Evolutionary conservation across 1,140 invertebrate species (phyloP), one percentile per base, ranked within the genome.

Genomic region (Leptopilina clavipes): DNA sequence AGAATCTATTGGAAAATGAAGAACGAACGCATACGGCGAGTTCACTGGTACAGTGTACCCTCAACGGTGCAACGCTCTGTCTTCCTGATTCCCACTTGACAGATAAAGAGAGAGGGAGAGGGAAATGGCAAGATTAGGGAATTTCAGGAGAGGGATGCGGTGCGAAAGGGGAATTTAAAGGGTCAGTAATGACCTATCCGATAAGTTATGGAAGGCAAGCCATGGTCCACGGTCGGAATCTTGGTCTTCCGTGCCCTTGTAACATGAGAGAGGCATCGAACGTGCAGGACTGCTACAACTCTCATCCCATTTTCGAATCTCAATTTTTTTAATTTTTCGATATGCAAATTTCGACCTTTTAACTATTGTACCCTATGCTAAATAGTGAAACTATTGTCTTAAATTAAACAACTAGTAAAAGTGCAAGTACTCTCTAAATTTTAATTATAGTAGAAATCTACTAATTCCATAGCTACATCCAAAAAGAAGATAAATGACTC

Each of bases 1-100:
- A 52, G 48, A 72, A 74, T 81, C 80, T 76, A 31, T 31, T 31
- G 1, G 81, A 81, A 77, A 79, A n/a, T n/a, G n/a, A n/a, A n/a
- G n/a, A n/a, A n/a, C n/a, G n/a, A n/a, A 59, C 77, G 83, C 76
- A 73, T 76, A 76, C 81, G 76, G 79, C 76, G 85, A 88, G 89
- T 90, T 90, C 89, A 90, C 89, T 90, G 85, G 89, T 89, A 90
- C 89, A 90, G 84, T 90, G 87, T 89, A 89, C 87, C 86, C 89
- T 89, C 82, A 75, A 40, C 81, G 79, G 86, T 87, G 84, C 89
- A 88, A 89, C 86, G 85, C 83, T 89, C 88, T 90, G 86, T 89
- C 88, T 90, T 89, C 88, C 89, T 89, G 84, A 86, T 89, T 90
- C 86, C 25, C 25, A 31, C 25, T 31, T n/a, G 44, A 48, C 3